Conservation (phyloP, 2,113 vertebrate genomes). For the Puntigrus tetrazona region DNA sequence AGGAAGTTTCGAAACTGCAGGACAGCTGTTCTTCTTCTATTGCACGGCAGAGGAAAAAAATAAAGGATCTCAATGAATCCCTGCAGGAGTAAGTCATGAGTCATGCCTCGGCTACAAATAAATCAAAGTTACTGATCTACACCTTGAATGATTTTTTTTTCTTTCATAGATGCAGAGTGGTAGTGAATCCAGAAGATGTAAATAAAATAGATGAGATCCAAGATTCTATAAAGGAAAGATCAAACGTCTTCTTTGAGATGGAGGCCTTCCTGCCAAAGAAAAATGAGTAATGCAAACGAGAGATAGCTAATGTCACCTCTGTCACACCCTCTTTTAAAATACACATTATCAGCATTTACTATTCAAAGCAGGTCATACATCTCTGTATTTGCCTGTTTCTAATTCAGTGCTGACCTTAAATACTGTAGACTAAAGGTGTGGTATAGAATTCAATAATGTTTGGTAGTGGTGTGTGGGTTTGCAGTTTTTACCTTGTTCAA, state of each 20-base stretch:
- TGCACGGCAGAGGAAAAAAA: conserved; percentile 83
- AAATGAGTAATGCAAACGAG: conserved; percentile 80
- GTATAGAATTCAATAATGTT: neutral
- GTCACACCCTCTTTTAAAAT: conserved; percentile 17
- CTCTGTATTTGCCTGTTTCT: neutral
- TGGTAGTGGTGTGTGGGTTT: neutral
- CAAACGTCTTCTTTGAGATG: conserved; percentile 90
- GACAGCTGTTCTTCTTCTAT: conserved; percentile 81
- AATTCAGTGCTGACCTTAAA: neutral
- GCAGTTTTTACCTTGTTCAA: neutral
- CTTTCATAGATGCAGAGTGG: conserved; percentile 78
- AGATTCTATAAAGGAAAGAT: conserved; percentile 82
- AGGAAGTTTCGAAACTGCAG: conserved; percentile 90
- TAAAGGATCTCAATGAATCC: conserved; percentile 81
- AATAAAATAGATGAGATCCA: conserved; percentile 73
- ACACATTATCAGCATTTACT: conserved; percentile 25
- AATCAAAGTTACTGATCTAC: neutral
- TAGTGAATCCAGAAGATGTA: conserved; percentile 61
- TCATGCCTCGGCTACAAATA: neutral
- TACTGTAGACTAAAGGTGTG: neutral
- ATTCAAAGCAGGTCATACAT: neutral
- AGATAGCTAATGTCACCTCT: neutral
- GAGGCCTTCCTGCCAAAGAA: conserved; percentile 96
- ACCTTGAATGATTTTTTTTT: neutral
- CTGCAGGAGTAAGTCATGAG: conserved; percentile 76